Conservation (phyloP, 2,113 vertebrate species). For the Syrmaticus mikado region DNA sequence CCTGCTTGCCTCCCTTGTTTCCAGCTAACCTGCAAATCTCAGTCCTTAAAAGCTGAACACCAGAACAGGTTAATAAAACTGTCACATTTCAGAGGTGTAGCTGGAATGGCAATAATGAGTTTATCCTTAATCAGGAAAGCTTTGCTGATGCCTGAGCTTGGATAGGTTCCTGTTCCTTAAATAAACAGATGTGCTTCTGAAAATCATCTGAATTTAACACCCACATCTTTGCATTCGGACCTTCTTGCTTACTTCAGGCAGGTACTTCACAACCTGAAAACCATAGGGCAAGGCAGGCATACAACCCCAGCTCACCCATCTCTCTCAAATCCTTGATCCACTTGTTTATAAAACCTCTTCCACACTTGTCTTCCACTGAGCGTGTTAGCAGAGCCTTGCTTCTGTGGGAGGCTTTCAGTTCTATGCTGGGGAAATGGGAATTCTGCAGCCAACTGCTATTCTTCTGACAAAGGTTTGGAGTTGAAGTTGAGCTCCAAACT, state of each 20-base stretch:
- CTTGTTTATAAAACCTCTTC: background rate
- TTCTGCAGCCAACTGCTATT: background rate
- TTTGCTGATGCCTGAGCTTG: background rate
- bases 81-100: accelerated
- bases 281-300: accelerated
- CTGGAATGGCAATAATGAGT: background rate
- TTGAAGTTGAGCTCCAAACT: background rate
- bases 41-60: accelerated
- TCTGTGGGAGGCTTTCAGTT: background rate
- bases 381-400: background rate
- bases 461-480: background rate
- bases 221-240: accelerated
- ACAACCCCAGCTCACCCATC: background rate
- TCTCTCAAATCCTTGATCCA: background rate
- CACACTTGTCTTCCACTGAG: background rate
- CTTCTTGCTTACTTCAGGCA: background rate
- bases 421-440: background rate
- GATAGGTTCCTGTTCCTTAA: background rate
- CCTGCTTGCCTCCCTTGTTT: background rate
- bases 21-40: background rate
- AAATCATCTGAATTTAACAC: background rate
- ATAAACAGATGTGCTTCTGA: background rate
- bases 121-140: background rate
- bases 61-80: background rate
- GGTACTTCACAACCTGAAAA: background rate